Evolutionary conservation across 2,888 invertebrate species (phyloP).

Genomic region (Scelioninae gen. 1): DNA sequence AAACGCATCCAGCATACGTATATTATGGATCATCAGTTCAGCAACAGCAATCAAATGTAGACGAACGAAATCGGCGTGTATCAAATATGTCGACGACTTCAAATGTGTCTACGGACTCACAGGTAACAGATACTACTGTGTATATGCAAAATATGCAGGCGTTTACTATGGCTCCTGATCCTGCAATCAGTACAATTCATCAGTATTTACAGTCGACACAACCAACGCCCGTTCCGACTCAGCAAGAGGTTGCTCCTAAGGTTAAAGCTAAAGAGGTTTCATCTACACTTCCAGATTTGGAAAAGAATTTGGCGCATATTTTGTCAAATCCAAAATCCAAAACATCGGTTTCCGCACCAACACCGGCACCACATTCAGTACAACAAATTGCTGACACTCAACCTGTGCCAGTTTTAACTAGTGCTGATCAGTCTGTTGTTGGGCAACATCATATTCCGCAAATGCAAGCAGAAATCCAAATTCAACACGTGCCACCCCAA

Average conservation of each 20-base stretch:
- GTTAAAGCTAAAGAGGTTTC: slow-evolving; percentile 81
- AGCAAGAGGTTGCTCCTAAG: slow-evolving; percentile 74
- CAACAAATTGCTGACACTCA: slow-evolving; percentile 14
- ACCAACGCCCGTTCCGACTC: not conserved
- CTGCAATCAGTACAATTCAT: not conserved
- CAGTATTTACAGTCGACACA: slow-evolving; percentile 42
- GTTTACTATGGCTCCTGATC: slow-evolving; percentile 34
- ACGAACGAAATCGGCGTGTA: slow-evolving; percentile 82
- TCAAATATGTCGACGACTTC: slow-evolving; percentile 80
- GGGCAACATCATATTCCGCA: slow-evolving; percentile 56
- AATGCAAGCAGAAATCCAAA: slow-evolving; percentile 63
- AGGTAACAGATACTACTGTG: slow-evolving; percentile 75
- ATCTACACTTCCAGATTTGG: slow-evolving; percentile 82
- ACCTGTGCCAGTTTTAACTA: not conserved
- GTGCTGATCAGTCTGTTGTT: not conserved
- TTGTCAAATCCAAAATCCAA: slow-evolving; percentile 83
- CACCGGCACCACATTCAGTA: slow-evolving; percentile 11
- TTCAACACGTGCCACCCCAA: too few species aligned
- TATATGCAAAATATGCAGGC: slow-evolving; percentile 46
- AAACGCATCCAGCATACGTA: slow-evolving; percentile 28
- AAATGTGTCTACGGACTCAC: slow-evolving; percentile 80
- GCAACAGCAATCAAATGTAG: slow-evolving; percentile 76
- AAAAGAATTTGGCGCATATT: slow-evolving; percentile 83
- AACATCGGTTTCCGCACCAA: slow-evolving; percentile 59
- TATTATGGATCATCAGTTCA: slow-evolving; percentile 70